Conservation (phyloP, 1,140 invertebrate species). For the Apis mellifera region Amel_HAv3.1 CM009936.2:1806501-1807000, state of each 20-base stretch:
- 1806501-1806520: conserved; percentile 47
- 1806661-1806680: neutral
- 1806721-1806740: neutral
- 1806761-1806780: neutral
- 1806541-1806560: neutral
- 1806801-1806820: neutral
- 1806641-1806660: neutral
- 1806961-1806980: too few relatives aligned
- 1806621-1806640: neutral
- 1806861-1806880: too few relatives aligned
- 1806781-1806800: neutral
- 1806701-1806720: too few relatives aligned
- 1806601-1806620: neutral
- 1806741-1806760: too few relatives aligned
- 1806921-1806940: too few relatives aligned
- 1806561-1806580: conserved; percentile 7
- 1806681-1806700: neutral
- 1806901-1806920: too few relatives aligned
- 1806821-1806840: too few relatives aligned
- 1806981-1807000: too few relatives aligned
- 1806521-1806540: conserved; percentile 33
- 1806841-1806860: too few relatives aligned
- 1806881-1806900: too few relatives aligned
- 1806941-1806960: too few relatives aligned
- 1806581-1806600: neutral